Percentiles rank a stretch among this genome's conserved stretches.
phyloP scores from a whole-genome alignment of 2,113 vertebrate genomes.

The Peromyscus polionotus region DNA sequence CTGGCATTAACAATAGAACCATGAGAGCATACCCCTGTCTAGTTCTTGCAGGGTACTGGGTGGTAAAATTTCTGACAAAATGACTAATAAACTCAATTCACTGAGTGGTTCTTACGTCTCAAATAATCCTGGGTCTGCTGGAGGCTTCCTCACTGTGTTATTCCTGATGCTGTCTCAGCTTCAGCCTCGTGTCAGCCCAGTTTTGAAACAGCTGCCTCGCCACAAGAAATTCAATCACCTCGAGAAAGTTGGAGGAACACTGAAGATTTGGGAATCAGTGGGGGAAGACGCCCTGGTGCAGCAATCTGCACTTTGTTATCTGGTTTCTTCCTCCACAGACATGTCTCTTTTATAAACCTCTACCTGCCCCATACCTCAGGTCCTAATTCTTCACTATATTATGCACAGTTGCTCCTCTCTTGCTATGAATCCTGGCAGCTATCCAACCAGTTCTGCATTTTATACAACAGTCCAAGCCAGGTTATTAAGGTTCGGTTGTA shows the following conservation, averaged over 20 bases:
- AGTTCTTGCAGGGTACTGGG: not conserved
- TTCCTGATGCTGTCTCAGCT: slow-evolving; percentile 6
- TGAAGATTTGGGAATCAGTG: slow-evolving; percentile 25
- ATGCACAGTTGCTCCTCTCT: not conserved
- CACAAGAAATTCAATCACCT: slow-evolving; percentile 65
- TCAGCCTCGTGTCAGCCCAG: slow-evolving; percentile 1
- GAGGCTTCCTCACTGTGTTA: not conserved
- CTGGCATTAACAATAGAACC: not conserved
- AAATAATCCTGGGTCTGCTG: not conserved
- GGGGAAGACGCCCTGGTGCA: not conserved
- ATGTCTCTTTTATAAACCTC: not conserved
- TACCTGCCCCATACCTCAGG: not conserved
- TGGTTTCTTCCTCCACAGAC: not conserved
- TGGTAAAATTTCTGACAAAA: not conserved
- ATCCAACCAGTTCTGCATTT: slow-evolving; percentile 23
- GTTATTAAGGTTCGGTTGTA: not conserved
- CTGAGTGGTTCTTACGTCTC: not conserved
- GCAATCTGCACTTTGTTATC: slow-evolving; percentile 43
- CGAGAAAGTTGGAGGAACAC: slow-evolving; percentile 17
- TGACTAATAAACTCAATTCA: slow-evolving; percentile 42
- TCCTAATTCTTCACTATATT: slow-evolving; percentile 38
- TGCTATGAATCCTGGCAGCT: not conserved
- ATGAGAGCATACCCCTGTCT: not conserved
- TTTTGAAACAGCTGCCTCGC: slow-evolving; percentile 69
- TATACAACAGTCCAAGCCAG: not conserved